Conservation (phyloP, 2,113 vertebrate genomes). For the Lontra canadensis region DNA sequence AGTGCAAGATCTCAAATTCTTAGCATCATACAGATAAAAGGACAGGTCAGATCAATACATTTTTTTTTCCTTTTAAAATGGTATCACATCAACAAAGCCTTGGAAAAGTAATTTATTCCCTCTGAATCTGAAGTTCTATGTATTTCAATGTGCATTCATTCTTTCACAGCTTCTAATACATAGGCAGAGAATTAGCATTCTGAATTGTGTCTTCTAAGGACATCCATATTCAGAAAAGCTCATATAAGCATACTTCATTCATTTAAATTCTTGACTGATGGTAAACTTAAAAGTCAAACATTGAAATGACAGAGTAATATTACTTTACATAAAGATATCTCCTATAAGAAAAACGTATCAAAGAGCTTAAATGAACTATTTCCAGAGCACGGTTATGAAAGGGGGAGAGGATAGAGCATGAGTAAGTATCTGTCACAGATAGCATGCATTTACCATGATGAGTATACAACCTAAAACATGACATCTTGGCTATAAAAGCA, state of each 20-base stretch:
- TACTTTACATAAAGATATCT: conserved; percentile 39
- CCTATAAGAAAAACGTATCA: conserved; percentile 19
- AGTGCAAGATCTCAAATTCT: conserved; percentile 26
- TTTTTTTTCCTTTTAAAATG: background rate
- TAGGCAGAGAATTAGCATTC: conserved; percentile 43
- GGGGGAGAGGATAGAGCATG: background rate
- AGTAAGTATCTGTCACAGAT: conserved; percentile 31
- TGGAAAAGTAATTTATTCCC: background rate
- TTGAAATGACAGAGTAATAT: conserved; percentile 56
- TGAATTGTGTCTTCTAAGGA: conserved; percentile 49
- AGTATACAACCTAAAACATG: conserved; percentile 67
- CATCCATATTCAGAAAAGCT: conserved; percentile 51
- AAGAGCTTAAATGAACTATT: conserved; percentile 50
- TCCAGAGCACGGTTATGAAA: conserved; percentile 57
- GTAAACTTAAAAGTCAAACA: conserved; percentile 58
- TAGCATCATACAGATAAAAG: background rate
- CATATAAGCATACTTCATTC: conserved; percentile 44
- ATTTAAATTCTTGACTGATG: conserved; percentile 69
- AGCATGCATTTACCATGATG: conserved; percentile 29
- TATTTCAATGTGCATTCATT: background rate
- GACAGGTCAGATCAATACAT: background rate
- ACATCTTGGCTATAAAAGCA: background rate
- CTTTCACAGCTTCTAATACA: conserved; percentile 36
- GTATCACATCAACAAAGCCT: conserved; percentile 2
- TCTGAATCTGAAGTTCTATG: background rate